Base-by-base conservation (phyloP, 2,113 vertebrate species). In the Lasiurus borealis region DNA sequence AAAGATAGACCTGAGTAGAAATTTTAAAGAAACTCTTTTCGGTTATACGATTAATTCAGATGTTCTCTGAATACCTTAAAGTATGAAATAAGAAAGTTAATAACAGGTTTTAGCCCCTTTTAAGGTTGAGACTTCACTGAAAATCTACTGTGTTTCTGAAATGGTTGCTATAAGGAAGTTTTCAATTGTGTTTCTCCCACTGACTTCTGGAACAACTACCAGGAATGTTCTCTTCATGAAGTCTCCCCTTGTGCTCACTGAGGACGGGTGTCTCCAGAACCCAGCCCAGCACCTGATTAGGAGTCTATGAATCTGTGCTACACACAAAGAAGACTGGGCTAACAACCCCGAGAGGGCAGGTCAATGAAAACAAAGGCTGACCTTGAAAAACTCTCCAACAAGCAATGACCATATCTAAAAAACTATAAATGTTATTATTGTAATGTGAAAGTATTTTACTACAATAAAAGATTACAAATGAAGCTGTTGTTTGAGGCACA, bases 41-140 rank as follows among this genome's bases (percentile, higher is more conserved):
- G 52, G 16, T 78, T 25, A 66, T 8, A 77, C 6, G 21, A 44
- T 36, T 46, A 90, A 40, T 48, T 77, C 64, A 21, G 9, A 71
- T 93, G 46, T 76, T 48, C 87, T 91, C 80, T 18, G 27, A 82
- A 73, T 48, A 68, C 21, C 48, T 80, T 59, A 50, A 90, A 69
- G 31, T 73, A 52, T 16, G 36, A 95, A 84, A 50, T 0, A 80
- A 62, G 48, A 80, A 95, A 71, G 36, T 59, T 5, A 68, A 31
- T 31, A 81, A 9, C 6, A 3, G 71, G 46, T 62, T 50, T 50
- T 77, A 77, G 9, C 21, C 5, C 14, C 6, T 14, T 81, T 85
- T 21, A 87, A 91, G 31, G 31, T 71, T 84, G 31, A 84, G 64
- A 59, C 36, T 10, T 90, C 12, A 62, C 8, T 8, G 59, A 90